Conservation (phyloP, 1,140 invertebrate genomes). For the Bombus consobrinus region DNA sequence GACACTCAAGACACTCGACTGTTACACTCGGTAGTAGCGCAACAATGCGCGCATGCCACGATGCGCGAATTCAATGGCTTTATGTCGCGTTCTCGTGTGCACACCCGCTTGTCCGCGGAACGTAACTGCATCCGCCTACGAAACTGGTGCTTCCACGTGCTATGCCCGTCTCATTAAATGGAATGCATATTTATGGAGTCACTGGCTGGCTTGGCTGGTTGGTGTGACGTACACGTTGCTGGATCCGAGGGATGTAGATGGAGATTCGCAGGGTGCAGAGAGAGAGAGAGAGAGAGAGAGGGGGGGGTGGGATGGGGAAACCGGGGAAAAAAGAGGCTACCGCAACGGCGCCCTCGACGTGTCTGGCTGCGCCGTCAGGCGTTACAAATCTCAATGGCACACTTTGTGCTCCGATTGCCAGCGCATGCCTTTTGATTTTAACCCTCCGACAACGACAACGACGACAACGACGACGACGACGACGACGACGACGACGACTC, state of each 20-base stretch:
- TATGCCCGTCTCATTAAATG: conserved; percentile 64
- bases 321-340: conserved; percentile 9
- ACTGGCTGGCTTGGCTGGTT: conserved; percentile 45
- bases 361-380: conserved; percentile 58
- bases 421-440: conserved; percentile 63
- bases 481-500: not conserved
- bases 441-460: conserved; percentile 29
- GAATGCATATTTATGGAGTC: conserved; percentile 70
- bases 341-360: conserved; percentile 40
- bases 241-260: conserved; percentile 30
- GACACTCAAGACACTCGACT: conserved; percentile 46
- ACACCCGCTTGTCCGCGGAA: conserved; percentile 42
- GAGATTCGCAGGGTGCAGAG: conserved; percentile 10
- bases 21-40: conserved; percentile 13
- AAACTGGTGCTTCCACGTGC: conserved; percentile 51
- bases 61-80: conserved; percentile 57
- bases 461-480: not conserved
- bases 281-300: not conserved
- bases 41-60: conserved; percentile 46
- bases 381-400: conserved; percentile 67
- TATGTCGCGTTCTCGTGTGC: conserved; percentile 44
- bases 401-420: conserved; percentile 60
- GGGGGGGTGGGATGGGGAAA: not conserved
- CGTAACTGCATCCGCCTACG: conserved; percentile 54
- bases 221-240: conserved; percentile 26